Evolutionary conservation across 1,140 invertebrate genomes (phyloP), one percentile per base, ranked within the genome.

Genomic region (Drosophila bocki): DNA sequence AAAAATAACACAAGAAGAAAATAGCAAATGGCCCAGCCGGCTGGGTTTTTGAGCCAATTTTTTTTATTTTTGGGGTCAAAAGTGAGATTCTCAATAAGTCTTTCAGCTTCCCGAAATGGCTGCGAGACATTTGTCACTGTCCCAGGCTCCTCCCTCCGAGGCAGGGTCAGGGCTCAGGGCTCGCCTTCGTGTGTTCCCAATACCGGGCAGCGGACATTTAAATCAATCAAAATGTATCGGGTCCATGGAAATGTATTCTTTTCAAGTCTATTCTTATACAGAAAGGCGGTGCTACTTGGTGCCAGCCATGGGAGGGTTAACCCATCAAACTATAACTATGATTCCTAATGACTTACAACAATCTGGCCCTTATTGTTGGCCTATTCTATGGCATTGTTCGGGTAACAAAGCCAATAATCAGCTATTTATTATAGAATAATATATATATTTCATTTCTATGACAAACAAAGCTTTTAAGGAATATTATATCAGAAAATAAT

Each of bases 81-180:
- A 87, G 85, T 90, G 81, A 90, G 80, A 87, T 84, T 90, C 65
- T 53, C 45, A 75, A 65, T 75, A 59, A 76, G 82, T 72, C 67
- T 64, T 33, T 22, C 41, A 56, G 47, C 37, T 45, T 58, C 57
- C 62, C 61, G n/a, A 69, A 56, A 41, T 19, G 41, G 48, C 41
- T 22, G 29, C 19, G 11, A 47, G 48, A 29, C 70, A 87, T 85
- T 85, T 82, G 72, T 85, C 83, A 85, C 48, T 82, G 80, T 78
- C 69, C 17, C 17, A 2, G 15, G 62, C 45, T 35, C 32, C 63
- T 17, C 63, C 50, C 39, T 12, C 1, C 35, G 19, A 37, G n/a
- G 41, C 50, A 12, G 50, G 50, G 74, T 77, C 72, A 76, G 41
- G 75, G 74, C 67, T 76, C 74, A 57, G 22, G 19, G 13, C 37